phyloP scores from a whole-genome alignment of 1,140 invertebrate genomes.

The Goniozus legneri region DNA sequence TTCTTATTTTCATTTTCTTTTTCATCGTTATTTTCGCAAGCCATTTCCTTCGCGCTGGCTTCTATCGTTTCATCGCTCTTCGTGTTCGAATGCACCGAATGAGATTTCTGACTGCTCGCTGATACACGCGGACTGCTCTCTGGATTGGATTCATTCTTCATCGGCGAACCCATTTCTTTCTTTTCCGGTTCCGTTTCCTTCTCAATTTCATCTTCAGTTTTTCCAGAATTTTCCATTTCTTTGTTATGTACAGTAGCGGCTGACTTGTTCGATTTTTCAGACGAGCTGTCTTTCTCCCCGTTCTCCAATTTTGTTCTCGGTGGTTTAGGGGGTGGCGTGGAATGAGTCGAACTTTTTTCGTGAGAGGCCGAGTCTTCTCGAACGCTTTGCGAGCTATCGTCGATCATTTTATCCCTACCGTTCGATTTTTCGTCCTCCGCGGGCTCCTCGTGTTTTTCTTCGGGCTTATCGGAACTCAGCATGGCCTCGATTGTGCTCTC shows the following conservation, averaged over 20 bases:
- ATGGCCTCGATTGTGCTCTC: too few relatives aligned
- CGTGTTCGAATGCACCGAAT: slow-evolving; percentile 18
- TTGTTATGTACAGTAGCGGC: neutral
- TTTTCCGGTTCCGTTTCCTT: slow-evolving; percentile 6
- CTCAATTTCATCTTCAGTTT: neutral
- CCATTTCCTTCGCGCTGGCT: slow-evolving; percentile 1
- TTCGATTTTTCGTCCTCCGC: slow-evolving; percentile 1
- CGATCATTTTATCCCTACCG: slow-evolving; percentile 1
- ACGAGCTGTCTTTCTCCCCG: slow-evolving; percentile 6
- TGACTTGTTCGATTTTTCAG: neutral
- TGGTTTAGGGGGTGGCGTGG: slow-evolving; percentile 30
- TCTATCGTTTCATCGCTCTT: slow-evolving; percentile 20
- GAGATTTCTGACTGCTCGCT: slow-evolving; percentile 17
- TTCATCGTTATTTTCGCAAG: neutral
- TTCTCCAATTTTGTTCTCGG: slow-evolving; percentile 30
- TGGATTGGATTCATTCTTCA: too few relatives aligned
- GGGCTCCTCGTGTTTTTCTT: neutral
- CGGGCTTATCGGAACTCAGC: slow-evolving; percentile 1
- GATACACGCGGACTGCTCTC: slow-evolving; percentile 17
- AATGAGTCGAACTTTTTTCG: slow-evolving; percentile 11
- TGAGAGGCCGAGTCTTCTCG: too few relatives aligned
- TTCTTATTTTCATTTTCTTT: slow-evolving; percentile 13
- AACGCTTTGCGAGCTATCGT: neutral
- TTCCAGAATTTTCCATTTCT: slow-evolving; percentile 1
- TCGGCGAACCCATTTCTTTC: neutral